Base-by-base conservation (phyloP, 1,140 invertebrate species). In the Pseudoatta argentina region DNA sequence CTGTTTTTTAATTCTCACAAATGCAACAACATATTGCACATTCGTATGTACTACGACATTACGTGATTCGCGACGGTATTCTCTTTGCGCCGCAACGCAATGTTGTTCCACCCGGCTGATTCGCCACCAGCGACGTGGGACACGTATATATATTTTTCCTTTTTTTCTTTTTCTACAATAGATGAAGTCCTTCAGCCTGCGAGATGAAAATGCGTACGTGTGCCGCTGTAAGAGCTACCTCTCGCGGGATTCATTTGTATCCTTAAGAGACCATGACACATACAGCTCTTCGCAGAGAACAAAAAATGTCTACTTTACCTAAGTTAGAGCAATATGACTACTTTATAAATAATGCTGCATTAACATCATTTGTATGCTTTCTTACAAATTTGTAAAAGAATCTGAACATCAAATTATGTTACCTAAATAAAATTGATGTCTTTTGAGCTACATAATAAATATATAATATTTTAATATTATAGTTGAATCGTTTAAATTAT, bases 231-330 rank as follows among this genome's bases (percentile, higher is more conserved):
- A 83, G 27, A 83, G 24, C 79, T 51, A 64, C n/a, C 24, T 83
- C 39, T 73, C 79, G 3, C n/a, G 69, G 79, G 69, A 75, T 83
- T 82, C 55, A 83, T 83, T 73, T 73, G 55, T 83, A 83, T 73
- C 55, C 79, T 83, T 83, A 61, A 27, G 79, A 61, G 27, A 75
- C 34, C 24, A 18, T 12, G 48, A 67, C 30, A 67, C 21, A 16
- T 55, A 51, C 2, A 39, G 34, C 18, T 61, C 44, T n/a, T 44
- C 27, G 1, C n/a, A 55, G 44, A 79, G 27, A 39, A 16, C 8
- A 73, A n/a, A 10, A 82, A 5, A 72, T 59, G 44, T n/a, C 30
- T n/a, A 61, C 16, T 72, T 59, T 7, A 48, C 12, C 7, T 30
- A 34, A 73, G 39, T 73, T 73, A 48, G 8, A 5, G 64, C 10